Evolutionary conservation across 1,140 invertebrate species (phyloP).

Genomic region (Bactericera cockerelli): DNA sequence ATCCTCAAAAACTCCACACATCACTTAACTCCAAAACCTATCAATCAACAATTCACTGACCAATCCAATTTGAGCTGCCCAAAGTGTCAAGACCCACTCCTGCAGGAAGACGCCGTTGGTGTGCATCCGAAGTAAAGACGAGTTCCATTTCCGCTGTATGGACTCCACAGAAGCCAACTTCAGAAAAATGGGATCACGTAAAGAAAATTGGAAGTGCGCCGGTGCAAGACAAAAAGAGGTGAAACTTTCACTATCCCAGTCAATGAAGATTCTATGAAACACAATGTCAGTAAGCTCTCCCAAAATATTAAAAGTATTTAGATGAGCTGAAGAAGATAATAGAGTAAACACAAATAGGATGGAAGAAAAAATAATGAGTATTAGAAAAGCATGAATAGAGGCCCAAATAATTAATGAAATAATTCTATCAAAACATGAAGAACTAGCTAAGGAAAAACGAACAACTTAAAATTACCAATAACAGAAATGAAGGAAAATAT

Average conservation of each 20-base stretch:
- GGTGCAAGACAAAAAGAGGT: neutral
- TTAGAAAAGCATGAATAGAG: neutral
- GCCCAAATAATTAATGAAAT: too few relatives aligned
- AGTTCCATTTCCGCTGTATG: neutral
- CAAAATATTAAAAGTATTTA: neutral
- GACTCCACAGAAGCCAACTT: too few relatives aligned
- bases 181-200: neutral
- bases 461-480: too few relatives aligned
- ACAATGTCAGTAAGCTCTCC: neutral
- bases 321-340: neutral
- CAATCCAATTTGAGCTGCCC: neutral
- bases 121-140: neutral
- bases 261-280: neutral
- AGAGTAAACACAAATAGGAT: neutral
- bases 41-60: too few relatives aligned
- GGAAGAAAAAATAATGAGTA: neutral
- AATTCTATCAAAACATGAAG: too few relatives aligned
- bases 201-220: neutral
- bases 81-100: neutral
- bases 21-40: too few relatives aligned
- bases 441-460: too few relatives aligned
- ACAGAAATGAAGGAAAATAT: too few relatives aligned
- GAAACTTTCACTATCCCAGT: neutral
- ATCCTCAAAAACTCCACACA: too few relatives aligned
- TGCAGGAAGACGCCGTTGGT: neutral